Base-by-base conservation (phyloP, 2,113 vertebrate genomes). In the Xenus cinereus region DNA sequence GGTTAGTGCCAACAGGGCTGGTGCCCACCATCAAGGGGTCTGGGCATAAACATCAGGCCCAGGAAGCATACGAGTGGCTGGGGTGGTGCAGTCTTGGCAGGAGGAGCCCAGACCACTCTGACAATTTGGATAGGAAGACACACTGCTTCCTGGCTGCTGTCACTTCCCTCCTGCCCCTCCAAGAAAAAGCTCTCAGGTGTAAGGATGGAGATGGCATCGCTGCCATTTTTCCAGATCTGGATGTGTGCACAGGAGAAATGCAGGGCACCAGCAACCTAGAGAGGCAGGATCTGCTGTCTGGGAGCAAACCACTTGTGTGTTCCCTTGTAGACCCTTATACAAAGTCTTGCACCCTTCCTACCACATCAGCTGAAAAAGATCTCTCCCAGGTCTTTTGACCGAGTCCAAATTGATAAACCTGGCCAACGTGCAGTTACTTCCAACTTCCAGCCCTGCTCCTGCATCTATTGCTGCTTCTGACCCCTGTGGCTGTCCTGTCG, bases 51-150 rank as follows among this genome's bases (percentile, higher is more conserved):
- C 1, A 0, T 59, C 66, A 83, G 41, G 11, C 37, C 32, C 73
- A 45, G 41, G 20, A 78, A 35, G 14, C 19, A 12, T 1, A 12
- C 22, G 37, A 56, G 24, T 22, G 17, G 56, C 21, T 69, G 64
- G 37, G n/a, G 22, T 43, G 26, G 24, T 53, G 32, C 32, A 57
- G 9, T 54, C 60, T 60, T 46, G 24, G 23, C 28, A 57, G 73
- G 22, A 53, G 33, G 23, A 92, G 7, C 13, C 14, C 54, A 48
- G 50, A 46, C 4, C 0, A 0, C 30, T 79, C 51, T 39, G 19
- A 33, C 23, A 37, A 7, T 72, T 80, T 64, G 14, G 20, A 11
- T 4, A 64, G 56, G 15, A 88, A 64, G 46, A 74, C 35, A 72
- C 74, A 43, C 62, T 82, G n/a, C 64, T 71, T 84, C 89, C 79